Conservation (phyloP, 2,113 vertebrate species). For the Ochotona princeps region DNA sequence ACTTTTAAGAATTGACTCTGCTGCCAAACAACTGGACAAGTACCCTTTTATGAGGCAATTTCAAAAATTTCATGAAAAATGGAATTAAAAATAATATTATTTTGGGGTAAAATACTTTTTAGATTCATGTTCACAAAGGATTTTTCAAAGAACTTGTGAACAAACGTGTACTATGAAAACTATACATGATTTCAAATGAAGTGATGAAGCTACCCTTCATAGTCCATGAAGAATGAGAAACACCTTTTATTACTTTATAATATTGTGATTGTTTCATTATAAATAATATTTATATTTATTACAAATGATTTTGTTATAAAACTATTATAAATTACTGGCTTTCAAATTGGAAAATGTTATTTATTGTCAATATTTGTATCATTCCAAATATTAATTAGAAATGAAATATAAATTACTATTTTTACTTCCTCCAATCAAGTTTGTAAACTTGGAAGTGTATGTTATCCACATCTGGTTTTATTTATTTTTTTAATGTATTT, state of each 20-base stretch:
- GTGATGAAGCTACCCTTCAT: background rate
- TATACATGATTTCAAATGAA: background rate
- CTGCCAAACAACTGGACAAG: background rate
- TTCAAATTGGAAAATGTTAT: background rate
- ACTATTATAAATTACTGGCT: too few species aligned
- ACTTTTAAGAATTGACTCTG: background rate
- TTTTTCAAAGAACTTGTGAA: too few species aligned
- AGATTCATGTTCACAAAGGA: too few species aligned
- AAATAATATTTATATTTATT: background rate
- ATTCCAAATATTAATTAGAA: slow-evolving; percentile 40
- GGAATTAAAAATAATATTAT: too few species aligned
- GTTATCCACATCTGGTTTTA: background rate
- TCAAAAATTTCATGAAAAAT: too few species aligned
- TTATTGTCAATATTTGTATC: background rate
- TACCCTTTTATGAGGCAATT: background rate
- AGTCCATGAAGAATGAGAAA: background rate
- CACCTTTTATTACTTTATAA: background rate
- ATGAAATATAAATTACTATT: background rate
- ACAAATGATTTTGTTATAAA: too few species aligned
- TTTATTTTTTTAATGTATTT: too few species aligned
- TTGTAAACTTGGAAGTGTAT: background rate
- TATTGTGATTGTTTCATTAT: background rate
- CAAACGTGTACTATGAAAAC: too few species aligned
- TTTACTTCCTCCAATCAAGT: background rate
- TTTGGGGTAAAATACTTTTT: too few species aligned